Evolutionary conservation across 2,888 invertebrate species (phyloP).

Genomic region (Phrixothrix hirtus): DNA sequence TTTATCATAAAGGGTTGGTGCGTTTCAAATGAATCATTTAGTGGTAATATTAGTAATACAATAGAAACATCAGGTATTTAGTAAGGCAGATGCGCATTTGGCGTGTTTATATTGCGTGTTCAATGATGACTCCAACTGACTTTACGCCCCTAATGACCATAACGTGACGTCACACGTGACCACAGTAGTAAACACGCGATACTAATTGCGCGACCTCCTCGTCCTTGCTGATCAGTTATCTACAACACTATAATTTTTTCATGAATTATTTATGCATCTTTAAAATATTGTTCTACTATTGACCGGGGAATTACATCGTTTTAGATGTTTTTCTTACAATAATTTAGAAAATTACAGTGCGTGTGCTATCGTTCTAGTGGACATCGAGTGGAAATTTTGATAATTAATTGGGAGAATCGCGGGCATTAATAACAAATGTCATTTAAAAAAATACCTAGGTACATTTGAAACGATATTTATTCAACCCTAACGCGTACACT

Average conservation of each 20-base stretch:
- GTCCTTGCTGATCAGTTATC: slow-evolving; percentile 18
- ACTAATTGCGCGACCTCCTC: slow-evolving; percentile 25
- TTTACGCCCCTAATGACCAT: slow-evolving; percentile 40
- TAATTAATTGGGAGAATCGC: too few relatives aligned
- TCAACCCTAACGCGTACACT: too few relatives aligned
- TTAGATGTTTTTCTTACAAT: too few relatives aligned
- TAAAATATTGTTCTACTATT: slow-evolving; percentile 8
- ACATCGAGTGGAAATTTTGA: too few relatives aligned
- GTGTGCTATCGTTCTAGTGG: too few relatives aligned
- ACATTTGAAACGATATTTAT: too few relatives aligned
- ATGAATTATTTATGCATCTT: slow-evolving; percentile 7
- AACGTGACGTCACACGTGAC: slow-evolving; percentile 36
- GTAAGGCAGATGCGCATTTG: slow-evolving; percentile 37
- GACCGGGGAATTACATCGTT: too few relatives aligned
- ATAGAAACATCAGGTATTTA: slow-evolving; percentile 27
- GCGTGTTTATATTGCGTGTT: slow-evolving; percentile 37
- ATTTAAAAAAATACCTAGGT: too few relatives aligned
- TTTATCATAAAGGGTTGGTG: slow-evolving; percentile 1
- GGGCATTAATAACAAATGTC: too few relatives aligned
- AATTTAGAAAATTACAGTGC: too few relatives aligned
- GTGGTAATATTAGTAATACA: slow-evolving; percentile 18
- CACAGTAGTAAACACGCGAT: slow-evolving; percentile 20
- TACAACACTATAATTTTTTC: slow-evolving; percentile 12
- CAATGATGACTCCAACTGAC: slow-evolving; percentile 37
- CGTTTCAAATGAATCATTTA: slow-evolving; percentile 16